These are phyloP conservation scores for Lampropteryx suffumata DNA, from an alignment of 2,888 invertebrate genomes.

Conservation along the genomic window DNA sequence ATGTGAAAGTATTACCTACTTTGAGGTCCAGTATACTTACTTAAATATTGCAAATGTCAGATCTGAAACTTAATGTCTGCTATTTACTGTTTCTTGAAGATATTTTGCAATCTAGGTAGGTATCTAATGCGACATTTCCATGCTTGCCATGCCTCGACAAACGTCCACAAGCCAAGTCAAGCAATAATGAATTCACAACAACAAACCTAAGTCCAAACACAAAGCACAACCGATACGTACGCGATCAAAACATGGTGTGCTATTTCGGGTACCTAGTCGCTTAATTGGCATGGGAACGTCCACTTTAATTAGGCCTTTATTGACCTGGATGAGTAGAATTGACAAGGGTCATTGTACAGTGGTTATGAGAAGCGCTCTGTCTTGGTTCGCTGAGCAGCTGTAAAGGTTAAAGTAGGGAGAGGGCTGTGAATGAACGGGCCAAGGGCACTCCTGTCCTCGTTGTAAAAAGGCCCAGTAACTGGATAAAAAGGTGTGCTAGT, in stretches of 20 bases:
- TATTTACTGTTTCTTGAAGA: too few relatives aligned
- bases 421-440: constrained; percentile 57
- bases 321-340: constrained; percentile 29
- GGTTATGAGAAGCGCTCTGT: constrained; percentile 48
- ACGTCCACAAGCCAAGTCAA: too few relatives aligned
- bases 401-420: constrained; percentile 49
- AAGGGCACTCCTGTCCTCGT: constrained; percentile 44
- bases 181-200: neutral
- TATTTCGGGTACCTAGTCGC: constrained; percentile 57
- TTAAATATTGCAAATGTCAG: too few relatives aligned
- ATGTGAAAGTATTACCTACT: too few relatives aligned
- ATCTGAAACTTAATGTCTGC: too few relatives aligned
- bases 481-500: constrained; percentile 29
- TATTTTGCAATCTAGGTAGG: too few relatives aligned
- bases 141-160: too few relatives aligned
- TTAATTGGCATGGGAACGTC: constrained; percentile 45
- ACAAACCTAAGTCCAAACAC: constrained; percentile 13
- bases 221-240: constrained; percentile 57
- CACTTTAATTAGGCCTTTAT: constrained; percentile 44
- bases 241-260: constrained; percentile 57
- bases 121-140: too few relatives aligned
- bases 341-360: constrained; percentile 46
- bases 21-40: too few relatives aligned
- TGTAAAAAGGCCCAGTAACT: constrained; percentile 42
- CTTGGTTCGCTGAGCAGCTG: constrained; percentile 57